Conservation (phyloP, 2,113 vertebrate genomes). For the Carlito syrichta region DNA sequence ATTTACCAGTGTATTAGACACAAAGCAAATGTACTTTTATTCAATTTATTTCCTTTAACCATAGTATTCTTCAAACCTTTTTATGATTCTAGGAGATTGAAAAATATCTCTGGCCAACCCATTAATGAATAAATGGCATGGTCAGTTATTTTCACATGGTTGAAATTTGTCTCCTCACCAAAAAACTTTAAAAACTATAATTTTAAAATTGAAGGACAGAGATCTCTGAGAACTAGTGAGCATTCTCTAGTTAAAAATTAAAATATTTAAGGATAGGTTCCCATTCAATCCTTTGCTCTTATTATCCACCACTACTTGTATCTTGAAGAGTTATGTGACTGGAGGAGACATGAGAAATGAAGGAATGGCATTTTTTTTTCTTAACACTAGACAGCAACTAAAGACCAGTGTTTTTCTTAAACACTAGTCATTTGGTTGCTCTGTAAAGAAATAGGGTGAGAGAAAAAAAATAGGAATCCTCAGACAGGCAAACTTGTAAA, state of each 20-base stretch:
- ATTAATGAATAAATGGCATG: background rate
- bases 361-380: background rate
- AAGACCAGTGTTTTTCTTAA: background rate
- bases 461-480: background rate
- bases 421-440: background rate
- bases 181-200: background rate
- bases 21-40: background rate
- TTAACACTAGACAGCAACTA: background rate
- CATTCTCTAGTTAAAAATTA: background rate
- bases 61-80: background rate
- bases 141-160: background rate
- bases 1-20: background rate
- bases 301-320: background rate
- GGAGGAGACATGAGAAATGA: background rate
- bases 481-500: background rate
- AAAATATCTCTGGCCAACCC: background rate
- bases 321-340: background rate
- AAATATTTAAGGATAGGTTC: fast-evolving
- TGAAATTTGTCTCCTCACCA: background rate
- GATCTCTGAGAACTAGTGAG: background rate
- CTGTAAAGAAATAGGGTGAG: background rate
- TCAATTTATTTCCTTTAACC: background rate
- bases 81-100: background rate
- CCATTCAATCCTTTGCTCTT: background rate
- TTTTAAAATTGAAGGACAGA: background rate